phyloP scores from a whole-genome alignment of 2,113 vertebrate genomes.

The Rissa tridactyla region DNA sequence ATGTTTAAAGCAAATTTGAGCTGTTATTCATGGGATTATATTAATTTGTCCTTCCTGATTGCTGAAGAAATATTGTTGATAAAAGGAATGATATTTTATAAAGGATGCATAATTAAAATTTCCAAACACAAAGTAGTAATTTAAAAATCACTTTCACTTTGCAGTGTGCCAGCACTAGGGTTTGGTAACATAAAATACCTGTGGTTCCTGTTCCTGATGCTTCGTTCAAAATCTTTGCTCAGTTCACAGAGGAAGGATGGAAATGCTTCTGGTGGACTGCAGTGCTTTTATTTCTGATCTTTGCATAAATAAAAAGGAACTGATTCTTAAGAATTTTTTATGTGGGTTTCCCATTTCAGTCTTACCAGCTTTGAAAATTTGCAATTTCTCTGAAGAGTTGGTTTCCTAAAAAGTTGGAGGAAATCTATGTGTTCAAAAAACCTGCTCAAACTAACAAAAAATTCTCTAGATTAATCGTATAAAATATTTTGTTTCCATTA shows the following conservation, averaged over 20 bases:
- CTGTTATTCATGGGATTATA: neutral
- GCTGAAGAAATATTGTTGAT: neutral
- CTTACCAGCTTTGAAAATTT: neutral
- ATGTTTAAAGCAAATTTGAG: neutral
- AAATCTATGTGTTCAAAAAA: neutral
- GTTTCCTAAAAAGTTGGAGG: neutral
- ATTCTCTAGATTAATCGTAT: rapidly evolving
- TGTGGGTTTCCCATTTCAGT: neutral
- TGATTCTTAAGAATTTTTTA: neutral
- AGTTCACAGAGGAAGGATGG: neutral
- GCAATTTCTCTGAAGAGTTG: neutral
- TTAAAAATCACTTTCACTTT: neutral
- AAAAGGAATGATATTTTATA: neutral
- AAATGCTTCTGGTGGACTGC: neutral
- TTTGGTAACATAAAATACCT: neutral
- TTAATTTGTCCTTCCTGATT: neutral
- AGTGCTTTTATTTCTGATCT: neutral
- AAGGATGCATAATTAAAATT: neutral
- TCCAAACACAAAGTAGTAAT: neutral
- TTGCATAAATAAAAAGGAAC: neutral
- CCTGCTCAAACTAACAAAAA: neutral
- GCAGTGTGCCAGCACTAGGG: neutral
- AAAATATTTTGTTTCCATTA: neutral
- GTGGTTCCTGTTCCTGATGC: neutral
- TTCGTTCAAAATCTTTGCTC: neutral